Base-by-base conservation (phyloP, 37 sponge, comb jelly and placozoan species). In the Agelas oroides region DNA sequence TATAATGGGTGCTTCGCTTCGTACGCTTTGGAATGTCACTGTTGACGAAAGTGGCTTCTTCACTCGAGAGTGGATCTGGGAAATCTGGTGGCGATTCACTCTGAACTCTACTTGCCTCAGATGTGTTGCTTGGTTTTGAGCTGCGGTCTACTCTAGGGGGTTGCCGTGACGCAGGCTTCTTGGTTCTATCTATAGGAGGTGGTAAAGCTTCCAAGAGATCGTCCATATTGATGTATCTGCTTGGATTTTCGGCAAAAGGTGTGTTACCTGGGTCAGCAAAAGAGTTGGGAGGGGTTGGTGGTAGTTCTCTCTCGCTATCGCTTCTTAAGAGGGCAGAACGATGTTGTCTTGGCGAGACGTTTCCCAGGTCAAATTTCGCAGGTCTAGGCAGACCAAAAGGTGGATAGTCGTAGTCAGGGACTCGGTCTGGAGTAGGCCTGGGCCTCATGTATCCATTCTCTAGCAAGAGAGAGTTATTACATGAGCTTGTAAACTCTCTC, bases 101-200 rank as follows among this genome's bases (percentile, higher is more conserved):
- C 12, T 21, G 15, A 19, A 15, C 18, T 56, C 58, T 56, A 19
- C 58, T 56, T 56, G 58, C 17, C 18, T 18, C 58, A 56, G 18
- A 13, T 15, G 12, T 24, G 65, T 20, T 27, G 5, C 34, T 34
- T 25, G 82, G 82, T 37, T 85, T 90, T 0, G 30, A 34, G 37
- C 54, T 70, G 19, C 86, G 86, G 17, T 86, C 64, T 0, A 85
- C 65, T 39, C n/a, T 31, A 2, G 86, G 91, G 1, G 82, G 81
- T 58, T 28, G 24, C 0, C 60, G 80, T 0, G 52, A 68, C 38
- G 31, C 38, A 20, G 76, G 77, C 34, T 74, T 64, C 1, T 16
- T 41, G 46, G 76, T 36, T 15, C 76, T 74, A 33, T 81, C 80
- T 16, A 81, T 69, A 5, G 61, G 82, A 0, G 88, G 73, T 46